Conservation (phyloP, 2,113 vertebrate species). For the Chaenocephalus aceratus region DNA sequence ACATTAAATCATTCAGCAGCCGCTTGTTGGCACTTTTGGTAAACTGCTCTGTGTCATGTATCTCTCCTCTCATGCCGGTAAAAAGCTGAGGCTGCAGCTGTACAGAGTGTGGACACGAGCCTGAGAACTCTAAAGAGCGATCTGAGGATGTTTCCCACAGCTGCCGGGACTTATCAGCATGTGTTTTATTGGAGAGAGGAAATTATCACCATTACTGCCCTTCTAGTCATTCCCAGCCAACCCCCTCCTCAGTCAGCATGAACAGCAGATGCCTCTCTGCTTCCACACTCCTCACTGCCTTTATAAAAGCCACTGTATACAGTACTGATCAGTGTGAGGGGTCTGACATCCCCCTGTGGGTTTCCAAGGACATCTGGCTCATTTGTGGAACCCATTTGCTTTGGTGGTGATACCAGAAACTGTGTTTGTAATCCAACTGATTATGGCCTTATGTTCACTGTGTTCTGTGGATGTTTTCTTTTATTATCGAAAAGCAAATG, state of each 20-base stretch:
- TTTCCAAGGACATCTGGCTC: constrained; percentile 72
- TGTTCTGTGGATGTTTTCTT: constrained; percentile 6
- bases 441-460: constrained; percentile 9
- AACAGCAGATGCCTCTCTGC: constrained; percentile 54
- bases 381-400: constrained; percentile 49
- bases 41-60: constrained; percentile 6
- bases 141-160: constrained; percentile 56
- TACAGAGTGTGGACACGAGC: constrained; percentile 26
- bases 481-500: neutral
- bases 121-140: constrained; percentile 43
- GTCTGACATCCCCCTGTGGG: constrained; percentile 43
- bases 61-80: neutral
- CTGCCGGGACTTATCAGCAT: constrained; percentile 63
- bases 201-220: constrained; percentile 59
- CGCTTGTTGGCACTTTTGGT: constrained; percentile 27
- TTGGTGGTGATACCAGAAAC: constrained; percentile 24
- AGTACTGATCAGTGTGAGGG: constrained; percentile 31
- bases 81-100: constrained; percentile 57
- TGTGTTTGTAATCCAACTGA: constrained; percentile 17
- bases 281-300: constrained; percentile 28
- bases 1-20: constrained; percentile 46
- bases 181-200: constrained; percentile 50
- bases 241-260: constrained; percentile 45
- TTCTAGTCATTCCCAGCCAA: constrained; percentile 54
- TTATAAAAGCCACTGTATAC: constrained; percentile 34